Percentiles rank a stretch among this genome's conserved stretches.
These are phyloP conservation scores for Istiophorus platypterus DNA, from an alignment of 2,113 vertebrate species.

Conservation along the genomic window DNA sequence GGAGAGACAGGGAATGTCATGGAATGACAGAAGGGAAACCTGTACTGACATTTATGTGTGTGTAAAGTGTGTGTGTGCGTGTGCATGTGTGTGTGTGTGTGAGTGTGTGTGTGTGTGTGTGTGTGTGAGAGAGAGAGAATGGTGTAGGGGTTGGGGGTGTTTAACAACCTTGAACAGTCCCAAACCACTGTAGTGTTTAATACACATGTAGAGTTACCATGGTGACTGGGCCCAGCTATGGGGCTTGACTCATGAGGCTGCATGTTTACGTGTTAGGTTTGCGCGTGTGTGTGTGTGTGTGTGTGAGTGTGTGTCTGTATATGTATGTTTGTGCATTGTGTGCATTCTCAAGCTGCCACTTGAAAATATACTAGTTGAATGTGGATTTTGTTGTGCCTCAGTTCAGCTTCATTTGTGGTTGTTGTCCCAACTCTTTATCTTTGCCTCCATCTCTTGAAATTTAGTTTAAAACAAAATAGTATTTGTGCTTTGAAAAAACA, in stretches of 20 bases:
- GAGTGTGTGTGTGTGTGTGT: background rate
- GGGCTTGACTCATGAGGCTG: constrained; percentile 79
- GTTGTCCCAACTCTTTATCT: constrained; percentile 31
- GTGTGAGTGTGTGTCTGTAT: constrained; percentile 28
- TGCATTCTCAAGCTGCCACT: constrained; percentile 11
- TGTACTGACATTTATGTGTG: constrained; percentile 29
- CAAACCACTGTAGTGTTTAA: constrained; percentile 82
- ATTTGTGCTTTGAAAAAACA: constrained; percentile 53
- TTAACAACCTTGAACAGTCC: constrained; percentile 72
- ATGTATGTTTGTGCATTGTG: constrained; percentile 8
- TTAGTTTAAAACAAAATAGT: constrained; percentile 47
- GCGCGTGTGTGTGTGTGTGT: constrained; percentile 31
- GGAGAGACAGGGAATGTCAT: constrained; percentile 20
- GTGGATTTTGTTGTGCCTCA: constrained; percentile 35
- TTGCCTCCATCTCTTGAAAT: constrained; percentile 37
- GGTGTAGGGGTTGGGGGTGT: constrained; percentile 44
- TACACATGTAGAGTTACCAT: constrained; percentile 87
- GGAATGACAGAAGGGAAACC: constrained; percentile 13
- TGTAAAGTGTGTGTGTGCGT: background rate
- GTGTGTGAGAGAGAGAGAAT: constrained; percentile 16
- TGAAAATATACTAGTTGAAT: constrained; percentile 28
- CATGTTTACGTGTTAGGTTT: constrained; percentile 22
- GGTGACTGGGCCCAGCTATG: constrained; percentile 85
- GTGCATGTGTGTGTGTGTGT: background rate
- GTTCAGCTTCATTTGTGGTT: constrained; percentile 24